These are phyloP conservation scores for Peromyscus attwateri DNA, from an alignment of 2,797 vertebrate genomes.

Conservation along the genomic window DNA sequence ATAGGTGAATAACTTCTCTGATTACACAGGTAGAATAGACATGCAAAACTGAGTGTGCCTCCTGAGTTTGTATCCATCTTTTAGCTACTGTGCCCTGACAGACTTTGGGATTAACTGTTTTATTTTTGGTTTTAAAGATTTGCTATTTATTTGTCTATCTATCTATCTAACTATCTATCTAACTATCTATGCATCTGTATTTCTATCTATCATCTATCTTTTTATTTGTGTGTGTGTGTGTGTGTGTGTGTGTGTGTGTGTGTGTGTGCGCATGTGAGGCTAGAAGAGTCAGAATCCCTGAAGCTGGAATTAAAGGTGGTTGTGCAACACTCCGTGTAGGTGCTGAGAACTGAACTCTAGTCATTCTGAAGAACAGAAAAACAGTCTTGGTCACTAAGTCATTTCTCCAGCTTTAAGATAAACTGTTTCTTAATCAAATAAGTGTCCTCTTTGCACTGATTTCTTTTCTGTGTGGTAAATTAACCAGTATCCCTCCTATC, in stretches of 20 bases:
- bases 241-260: too few relatives aligned
- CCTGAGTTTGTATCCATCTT: neutral
- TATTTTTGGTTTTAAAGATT: neutral
- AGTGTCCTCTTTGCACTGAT: too few relatives aligned
- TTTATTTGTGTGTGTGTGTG: neutral
- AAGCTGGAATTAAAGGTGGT: neutral
- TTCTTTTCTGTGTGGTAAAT: too few relatives aligned
- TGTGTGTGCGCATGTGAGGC: too few relatives aligned
- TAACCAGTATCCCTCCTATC: too few relatives aligned
- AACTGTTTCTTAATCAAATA: neutral
- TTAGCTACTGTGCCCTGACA: neutral
- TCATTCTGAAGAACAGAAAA: neutral
- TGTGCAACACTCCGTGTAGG: neutral
- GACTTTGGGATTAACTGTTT: neutral
- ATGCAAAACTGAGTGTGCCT: neutral
- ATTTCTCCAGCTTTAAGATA: neutral
- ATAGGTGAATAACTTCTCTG: neutral
- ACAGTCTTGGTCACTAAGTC: neutral
- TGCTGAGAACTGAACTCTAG: neutral
- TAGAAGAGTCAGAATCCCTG: neutral
- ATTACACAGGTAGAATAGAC: neutral
- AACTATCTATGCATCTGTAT: too few relatives aligned
- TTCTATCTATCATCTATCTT: too few relatives aligned
- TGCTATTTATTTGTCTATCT: neutral
- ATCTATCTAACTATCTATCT: too few relatives aligned